A percentile compares a stretch with the other conserved stretches of the same genome.
phyloP scores from a whole-genome alignment of 1,140 invertebrate species.

The Phymorhynchus buccinoides region DNA sequence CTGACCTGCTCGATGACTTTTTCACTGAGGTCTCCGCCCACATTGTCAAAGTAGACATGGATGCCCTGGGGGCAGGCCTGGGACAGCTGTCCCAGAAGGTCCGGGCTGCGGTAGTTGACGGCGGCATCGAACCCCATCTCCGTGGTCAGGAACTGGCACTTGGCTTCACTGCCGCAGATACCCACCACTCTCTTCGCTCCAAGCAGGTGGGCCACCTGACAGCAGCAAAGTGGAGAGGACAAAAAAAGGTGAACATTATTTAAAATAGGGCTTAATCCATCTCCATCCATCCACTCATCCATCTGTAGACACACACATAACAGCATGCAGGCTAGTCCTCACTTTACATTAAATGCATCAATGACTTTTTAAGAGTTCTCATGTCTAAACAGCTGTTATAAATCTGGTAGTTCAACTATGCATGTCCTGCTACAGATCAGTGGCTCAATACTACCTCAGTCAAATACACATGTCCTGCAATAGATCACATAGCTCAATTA shows the following conservation, averaged over 20 bases:
- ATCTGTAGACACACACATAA: neutral
- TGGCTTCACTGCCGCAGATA: constrained; percentile 66
- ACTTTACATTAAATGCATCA: constrained; percentile 5
- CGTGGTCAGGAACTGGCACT: constrained; percentile 59
- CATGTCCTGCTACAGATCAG: too few relatives aligned
- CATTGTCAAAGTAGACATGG: constrained; percentile 71
- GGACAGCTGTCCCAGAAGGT: constrained; percentile 54
- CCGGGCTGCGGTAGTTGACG: constrained; percentile 66
- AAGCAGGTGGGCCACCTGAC: constrained; percentile 57
- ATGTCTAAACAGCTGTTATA: too few relatives aligned
- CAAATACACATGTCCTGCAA: too few relatives aligned
- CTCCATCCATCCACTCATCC: too few relatives aligned
- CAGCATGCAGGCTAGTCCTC: neutral
- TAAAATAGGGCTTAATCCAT: too few relatives aligned
- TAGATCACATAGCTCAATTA: too few relatives aligned
- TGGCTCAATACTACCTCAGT: too few relatives aligned
- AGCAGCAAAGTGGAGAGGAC: too few relatives aligned
- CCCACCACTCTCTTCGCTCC: constrained; percentile 59
- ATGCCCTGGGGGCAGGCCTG: constrained; percentile 64
- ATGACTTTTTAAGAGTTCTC: too few relatives aligned
- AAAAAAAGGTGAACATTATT: neutral
- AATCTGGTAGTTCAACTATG: too few relatives aligned
- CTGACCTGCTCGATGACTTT: constrained; percentile 66
- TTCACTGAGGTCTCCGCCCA: constrained; percentile 69
- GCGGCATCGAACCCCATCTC: constrained; percentile 63